Evolutionary conservation across 2,888 invertebrate genomes (phyloP).

Genomic region (Opisthograptis luteolata): DNA sequence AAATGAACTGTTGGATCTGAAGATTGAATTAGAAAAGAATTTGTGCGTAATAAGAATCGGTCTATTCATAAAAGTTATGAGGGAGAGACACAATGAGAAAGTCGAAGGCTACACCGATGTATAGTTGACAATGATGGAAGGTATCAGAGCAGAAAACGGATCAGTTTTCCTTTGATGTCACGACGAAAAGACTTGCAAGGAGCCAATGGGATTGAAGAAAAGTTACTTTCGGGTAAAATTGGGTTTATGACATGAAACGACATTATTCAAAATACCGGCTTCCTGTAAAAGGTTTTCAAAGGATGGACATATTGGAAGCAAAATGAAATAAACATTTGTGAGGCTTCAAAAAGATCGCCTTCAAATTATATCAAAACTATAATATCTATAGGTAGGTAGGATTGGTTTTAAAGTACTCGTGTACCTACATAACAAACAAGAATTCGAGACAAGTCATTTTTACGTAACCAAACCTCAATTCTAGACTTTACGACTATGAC

Average conservation of each 20-base stretch:
- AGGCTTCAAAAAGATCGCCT: constrained; percentile 8
- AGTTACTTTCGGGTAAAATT: constrained; percentile 48
- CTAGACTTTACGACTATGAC: background rate
- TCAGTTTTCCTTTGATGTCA: constrained; percentile 77
- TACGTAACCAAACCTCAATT: too few relatives aligned
- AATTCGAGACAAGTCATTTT: background rate
- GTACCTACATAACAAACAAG: too few relatives aligned
- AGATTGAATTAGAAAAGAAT: constrained; percentile 80
- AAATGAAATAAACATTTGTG: constrained; percentile 19
- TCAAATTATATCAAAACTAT: too few relatives aligned
- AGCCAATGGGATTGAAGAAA: constrained; percentile 49
- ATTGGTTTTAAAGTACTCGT: background rate
- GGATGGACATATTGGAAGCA: constrained; percentile 20
- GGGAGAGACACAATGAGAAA: constrained; percentile 69
- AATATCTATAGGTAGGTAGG: too few relatives aligned
- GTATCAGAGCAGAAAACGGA: constrained; percentile 77
- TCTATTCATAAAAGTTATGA: constrained; percentile 74
- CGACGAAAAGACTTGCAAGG: constrained; percentile 63
- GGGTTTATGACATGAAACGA: constrained; percentile 38
- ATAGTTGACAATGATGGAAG: constrained; percentile 68
- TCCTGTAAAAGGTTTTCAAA: constrained; percentile 31
- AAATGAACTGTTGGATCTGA: constrained; percentile 72
- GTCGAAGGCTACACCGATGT: constrained; percentile 59
- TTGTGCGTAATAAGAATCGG: constrained; percentile 75
- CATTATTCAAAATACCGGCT: constrained; percentile 37